Conservation (phyloP, 1,140 invertebrate genomes). For the Heliconius eleuchia region DNA sequence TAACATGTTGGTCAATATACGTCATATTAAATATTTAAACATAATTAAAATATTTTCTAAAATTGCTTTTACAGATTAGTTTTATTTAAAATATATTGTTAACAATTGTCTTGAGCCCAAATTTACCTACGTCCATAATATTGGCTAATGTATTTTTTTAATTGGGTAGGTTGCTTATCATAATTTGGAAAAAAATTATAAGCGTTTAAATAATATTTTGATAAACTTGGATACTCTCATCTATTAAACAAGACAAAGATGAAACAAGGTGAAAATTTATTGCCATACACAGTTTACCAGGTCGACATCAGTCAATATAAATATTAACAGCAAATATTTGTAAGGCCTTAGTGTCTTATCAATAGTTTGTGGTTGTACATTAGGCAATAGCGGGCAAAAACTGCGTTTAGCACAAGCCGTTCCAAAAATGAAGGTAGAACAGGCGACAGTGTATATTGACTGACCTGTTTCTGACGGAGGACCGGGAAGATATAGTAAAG, state of each 20-base stretch:
- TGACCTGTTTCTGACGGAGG: conserved; percentile 73
- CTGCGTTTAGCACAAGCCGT: background rate
- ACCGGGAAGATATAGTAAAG: conserved; percentile 65
- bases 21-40: background rate
- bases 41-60: background rate
- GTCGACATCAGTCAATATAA: background rate
- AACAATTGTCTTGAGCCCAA: too few species aligned
- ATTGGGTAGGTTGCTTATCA: too few species aligned
- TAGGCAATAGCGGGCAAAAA: background rate
- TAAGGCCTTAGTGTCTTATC: conserved; percentile 15
- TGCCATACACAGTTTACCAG: background rate
- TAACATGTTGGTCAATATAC: background rate
- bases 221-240: background rate
- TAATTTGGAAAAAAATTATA: too few species aligned
- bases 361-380: conserved; percentile 15
- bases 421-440: conserved; percentile 1
- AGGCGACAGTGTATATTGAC: conserved; percentile 28
- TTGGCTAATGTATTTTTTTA: background rate
- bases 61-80: background rate
- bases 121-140: background rate
- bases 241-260: background rate
- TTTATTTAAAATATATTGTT: too few species aligned
- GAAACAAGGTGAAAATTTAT: background rate
- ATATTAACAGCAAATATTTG: conserved; percentile 22
- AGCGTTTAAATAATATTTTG: too few species aligned